Evolutionary conservation across 2,888 invertebrate species (phyloP).

Genomic region (Dione juno): DNA sequence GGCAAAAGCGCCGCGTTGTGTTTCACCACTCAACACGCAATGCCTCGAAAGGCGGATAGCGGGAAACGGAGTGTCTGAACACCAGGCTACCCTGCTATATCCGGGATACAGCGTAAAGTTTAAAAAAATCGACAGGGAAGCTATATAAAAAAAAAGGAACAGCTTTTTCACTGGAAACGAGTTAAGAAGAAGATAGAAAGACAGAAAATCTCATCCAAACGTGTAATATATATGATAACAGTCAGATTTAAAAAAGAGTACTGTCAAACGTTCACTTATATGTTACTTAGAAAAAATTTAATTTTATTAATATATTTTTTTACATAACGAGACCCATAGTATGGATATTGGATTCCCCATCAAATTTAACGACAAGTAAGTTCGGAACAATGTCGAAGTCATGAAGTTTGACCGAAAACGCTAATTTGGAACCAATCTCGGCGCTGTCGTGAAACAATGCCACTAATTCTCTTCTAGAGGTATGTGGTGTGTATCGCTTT

Average conservation of each 20-base stretch:
- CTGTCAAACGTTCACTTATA: no score
- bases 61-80: background rate
- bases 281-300: no score
- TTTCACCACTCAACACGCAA: no score
- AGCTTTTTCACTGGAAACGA: no score
- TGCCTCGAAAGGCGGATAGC: no score
- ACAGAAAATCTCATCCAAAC: no score
- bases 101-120: background rate
- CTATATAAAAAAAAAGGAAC: no score
- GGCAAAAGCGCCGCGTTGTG: no score
- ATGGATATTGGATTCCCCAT: background rate
- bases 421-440: slow-evolving; percentile 45
- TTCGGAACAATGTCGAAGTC: slow-evolving; percentile 39
- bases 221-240: no score
- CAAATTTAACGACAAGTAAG: slow-evolving; percentile 30
- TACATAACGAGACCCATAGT: no score
- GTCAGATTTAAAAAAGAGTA: no score
- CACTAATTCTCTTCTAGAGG: slow-evolving; percentile 37
- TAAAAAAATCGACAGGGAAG: background rate
- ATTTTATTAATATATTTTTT: no score
- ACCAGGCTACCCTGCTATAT: background rate
- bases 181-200: background rate
- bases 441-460: slow-evolving; percentile 44
- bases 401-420: slow-evolving; percentile 45
- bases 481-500: slow-evolving; percentile 31